Evolutionary conservation across 2,797 vertebrate genomes (phyloP).

Genomic region (Danio albolineatus): DNA sequence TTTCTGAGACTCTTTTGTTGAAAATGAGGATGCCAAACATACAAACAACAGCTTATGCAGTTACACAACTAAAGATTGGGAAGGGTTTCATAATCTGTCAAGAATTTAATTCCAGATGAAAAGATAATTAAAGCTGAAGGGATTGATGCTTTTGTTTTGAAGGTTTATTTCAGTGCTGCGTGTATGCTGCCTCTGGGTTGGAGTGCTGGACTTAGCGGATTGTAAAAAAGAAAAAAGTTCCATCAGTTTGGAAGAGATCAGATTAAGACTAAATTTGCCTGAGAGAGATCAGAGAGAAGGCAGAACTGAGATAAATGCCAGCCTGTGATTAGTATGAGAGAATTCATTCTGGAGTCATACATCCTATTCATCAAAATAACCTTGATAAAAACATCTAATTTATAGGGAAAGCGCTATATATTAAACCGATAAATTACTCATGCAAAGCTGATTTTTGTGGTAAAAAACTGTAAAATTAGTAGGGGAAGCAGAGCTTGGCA

Average conservation of each 20-base stretch:
- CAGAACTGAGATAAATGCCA: constrained; percentile 26
- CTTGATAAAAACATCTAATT: not conserved
- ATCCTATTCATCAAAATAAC: not conserved
- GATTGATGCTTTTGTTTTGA: constrained; percentile 55
- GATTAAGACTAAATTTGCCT: constrained; percentile 51
- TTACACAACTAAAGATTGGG: constrained; percentile 59
- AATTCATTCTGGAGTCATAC: not conserved
- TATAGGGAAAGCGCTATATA: not conserved
- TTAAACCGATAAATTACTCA: not conserved
- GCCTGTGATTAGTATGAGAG: constrained; percentile 31
- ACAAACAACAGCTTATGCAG: constrained; percentile 62
- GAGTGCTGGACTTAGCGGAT: constrained; percentile 28
- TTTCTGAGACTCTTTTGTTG: constrained; percentile 50
- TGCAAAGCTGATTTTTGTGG: not conserved
- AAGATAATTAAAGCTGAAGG: constrained; percentile 55
- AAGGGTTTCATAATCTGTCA: constrained; percentile 56
- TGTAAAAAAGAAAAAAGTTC: constrained; percentile 20
- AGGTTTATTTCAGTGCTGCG: constrained; percentile 51
- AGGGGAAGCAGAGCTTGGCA: not conserved
- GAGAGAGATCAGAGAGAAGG: constrained; percentile 41
- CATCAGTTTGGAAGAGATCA: constrained; percentile 52
- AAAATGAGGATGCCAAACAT: constrained; percentile 59
- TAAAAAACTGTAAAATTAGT: not conserved
- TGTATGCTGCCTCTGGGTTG: constrained; percentile 18
- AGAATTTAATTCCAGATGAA: constrained; percentile 51